A percentile compares a stretch with the other conserved stretches of the same genome.
Evolutionary conservation across 2,797 vertebrate genomes (phyloP).

Genomic region (Enoplosus armatus): DNA sequence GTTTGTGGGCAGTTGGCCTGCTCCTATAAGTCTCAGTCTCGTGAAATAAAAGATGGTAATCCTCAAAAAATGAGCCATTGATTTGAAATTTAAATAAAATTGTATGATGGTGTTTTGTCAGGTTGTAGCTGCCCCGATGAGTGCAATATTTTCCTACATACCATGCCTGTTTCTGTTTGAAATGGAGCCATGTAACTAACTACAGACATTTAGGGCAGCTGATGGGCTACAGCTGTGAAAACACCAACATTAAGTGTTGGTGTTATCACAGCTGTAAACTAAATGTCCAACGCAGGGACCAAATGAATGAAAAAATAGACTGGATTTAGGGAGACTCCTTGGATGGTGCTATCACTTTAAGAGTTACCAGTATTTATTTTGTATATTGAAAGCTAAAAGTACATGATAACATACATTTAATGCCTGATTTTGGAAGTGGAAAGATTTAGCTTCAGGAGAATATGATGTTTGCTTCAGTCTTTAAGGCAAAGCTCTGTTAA

Average conservation of each 20-base stretch:
- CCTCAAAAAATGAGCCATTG: background rate
- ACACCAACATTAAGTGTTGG: conserved; percentile 47
- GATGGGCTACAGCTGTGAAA: conserved; percentile 56
- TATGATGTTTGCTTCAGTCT: background rate
- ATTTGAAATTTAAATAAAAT: background rate
- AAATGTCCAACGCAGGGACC: conserved; percentile 6
- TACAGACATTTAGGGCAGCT: conserved; percentile 34
- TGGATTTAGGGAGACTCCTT: background rate
- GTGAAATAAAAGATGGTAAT: background rate
- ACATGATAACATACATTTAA: background rate
- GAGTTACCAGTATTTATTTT: background rate
- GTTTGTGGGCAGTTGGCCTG: background rate
- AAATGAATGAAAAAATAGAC: conserved; percentile 16
- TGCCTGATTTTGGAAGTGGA: background rate
- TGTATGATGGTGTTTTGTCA: conserved; percentile 20
- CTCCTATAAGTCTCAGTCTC: background rate
- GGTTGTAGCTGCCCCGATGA: background rate
- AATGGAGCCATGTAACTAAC: conserved; percentile 8
- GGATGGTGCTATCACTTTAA: conserved; percentile 7
- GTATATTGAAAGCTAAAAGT: background rate
- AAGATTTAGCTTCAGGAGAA: background rate
- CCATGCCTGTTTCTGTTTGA: background rate
- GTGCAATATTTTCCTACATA: background rate
- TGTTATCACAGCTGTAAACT: conserved; percentile 61
- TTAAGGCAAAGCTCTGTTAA: background rate